Base-by-base conservation (phyloP, 2,888 invertebrate genomes). In the Lordiphosa fenestrarum region DNA sequence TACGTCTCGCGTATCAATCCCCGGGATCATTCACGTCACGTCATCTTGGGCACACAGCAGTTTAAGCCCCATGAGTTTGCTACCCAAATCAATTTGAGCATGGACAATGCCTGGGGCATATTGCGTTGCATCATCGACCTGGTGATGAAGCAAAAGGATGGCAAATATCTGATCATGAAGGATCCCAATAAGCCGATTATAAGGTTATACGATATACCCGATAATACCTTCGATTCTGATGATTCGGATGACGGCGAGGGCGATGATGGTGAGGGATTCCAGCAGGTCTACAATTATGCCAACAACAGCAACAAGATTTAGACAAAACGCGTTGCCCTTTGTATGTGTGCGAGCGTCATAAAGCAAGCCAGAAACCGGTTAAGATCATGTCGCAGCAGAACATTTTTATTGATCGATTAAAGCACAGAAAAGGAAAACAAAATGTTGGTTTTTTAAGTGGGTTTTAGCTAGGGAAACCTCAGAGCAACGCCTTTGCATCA, bases 71-170 rank as follows among this genome's bases (percentile, higher is more conserved):
- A 95, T 87, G 99, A 99, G 91, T 99, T 99, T 90, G 99, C 99
- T 7, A 96, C 96, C 15, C 99, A 99, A 90, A 99, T 99, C 87
- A 98, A 98, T 90, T 91, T 99, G 85, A 98, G 98, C 88, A 98
- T 99, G 98, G 99, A 99, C 90, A 99, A 99, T 90, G 98, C 97
- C 3, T 99, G 99, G 99, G 99, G 98, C 70, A 96, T 99, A 64
- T 91, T 99, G 65, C 93, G 99, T 10, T 99, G 98, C 90, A 97
- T 99, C 86, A 95, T 99, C 84, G 99, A 99, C 86, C 95, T 97
- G 69, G 97, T 98, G 82, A 96, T 98, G 96, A 98, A 97, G 90
- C 96, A 98, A 89, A 96, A 97, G 87, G 97, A 98, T 88, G 98
- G 99, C 73, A 95, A 95, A 90, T 99, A 98, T 90, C 92, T 99